These are phyloP conservation scores for Ranitomeya variabilis DNA, from an alignment of 2,113 vertebrate species.

Conservation along the genomic window DNA sequence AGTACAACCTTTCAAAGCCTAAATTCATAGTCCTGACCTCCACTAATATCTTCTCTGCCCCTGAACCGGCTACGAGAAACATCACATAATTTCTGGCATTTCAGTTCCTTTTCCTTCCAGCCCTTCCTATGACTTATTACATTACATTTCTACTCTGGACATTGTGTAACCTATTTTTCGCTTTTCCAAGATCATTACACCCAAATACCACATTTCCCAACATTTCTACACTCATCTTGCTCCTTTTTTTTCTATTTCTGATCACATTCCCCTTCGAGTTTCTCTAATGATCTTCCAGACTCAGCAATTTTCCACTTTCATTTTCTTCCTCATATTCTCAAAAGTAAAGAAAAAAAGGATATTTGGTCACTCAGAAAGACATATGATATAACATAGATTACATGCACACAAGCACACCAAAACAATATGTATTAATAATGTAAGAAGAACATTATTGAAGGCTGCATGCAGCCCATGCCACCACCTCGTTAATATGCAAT, in stretches of 20 bases:
- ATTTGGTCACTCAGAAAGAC: neutral
- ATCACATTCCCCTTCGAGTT: slow-evolving; percentile 19
- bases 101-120: neutral
- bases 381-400: neutral
- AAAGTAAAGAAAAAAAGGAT: slow-evolving; percentile 6
- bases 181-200: slow-evolving; percentile 1
- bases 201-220: slow-evolving; percentile 1
- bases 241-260: slow-evolving; percentile 8
- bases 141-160: neutral
- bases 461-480: neutral
- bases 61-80: neutral
- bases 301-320: slow-evolving; percentile 3
- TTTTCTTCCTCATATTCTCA: slow-evolving; percentile 16
- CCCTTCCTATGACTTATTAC: neutral
- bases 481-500: neutral
- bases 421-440: neutral
- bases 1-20: neutral
- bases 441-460: neutral
- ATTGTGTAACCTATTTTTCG: neutral
- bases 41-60: neutral
- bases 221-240: neutral
- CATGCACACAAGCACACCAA: neutral
- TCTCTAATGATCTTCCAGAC: slow-evolving; percentile 10
- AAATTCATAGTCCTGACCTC: neutral
- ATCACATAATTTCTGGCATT: neutral